These are phyloP conservation scores for Cyprinus carpio DNA, from an alignment of 2,113 vertebrate genomes.

Conservation along the genomic window DNA sequence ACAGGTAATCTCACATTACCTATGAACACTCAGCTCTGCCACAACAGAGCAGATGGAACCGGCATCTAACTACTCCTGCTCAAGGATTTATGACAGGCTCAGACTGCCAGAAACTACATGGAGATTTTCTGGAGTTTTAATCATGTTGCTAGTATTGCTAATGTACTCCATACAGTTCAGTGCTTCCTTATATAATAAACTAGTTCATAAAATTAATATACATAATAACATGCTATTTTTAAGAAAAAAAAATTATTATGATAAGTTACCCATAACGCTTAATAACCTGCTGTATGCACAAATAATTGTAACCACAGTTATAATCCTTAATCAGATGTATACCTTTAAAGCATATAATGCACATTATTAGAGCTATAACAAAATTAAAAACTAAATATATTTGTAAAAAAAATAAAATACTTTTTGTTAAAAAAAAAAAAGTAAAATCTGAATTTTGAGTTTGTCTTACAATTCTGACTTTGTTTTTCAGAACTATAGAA, in stretches of 20 bases:
- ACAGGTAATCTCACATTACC: conserved; percentile 19
- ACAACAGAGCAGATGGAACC: conserved; percentile 31
- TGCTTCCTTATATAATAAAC: not conserved
- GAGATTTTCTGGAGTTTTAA: conserved; percentile 22
- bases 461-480: too few relatives aligned
- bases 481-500: too few relatives aligned
- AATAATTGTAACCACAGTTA: not conserved
- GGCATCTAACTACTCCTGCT: not conserved
- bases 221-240: too few relatives aligned
- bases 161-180: not conserved
- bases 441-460: too few relatives aligned
- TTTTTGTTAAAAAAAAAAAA: too few relatives aligned
- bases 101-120: conserved; percentile 3
- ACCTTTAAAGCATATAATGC: too few relatives aligned
- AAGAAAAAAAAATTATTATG: too few relatives aligned
- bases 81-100: conserved; percentile 8
- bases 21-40: not conserved
- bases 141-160: not conserved
- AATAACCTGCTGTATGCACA: too few relatives aligned
- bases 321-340: not conserved
- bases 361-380: too few relatives aligned
- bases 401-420: too few relatives aligned
- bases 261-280: too few relatives aligned
- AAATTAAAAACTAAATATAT: too few relatives aligned
- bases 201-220: not conserved